Percentiles rank a stretch among this genome's conserved stretches.
Evolutionary conservation across 2,797 vertebrate genomes (phyloP).

Genomic region (Anomalospiza imberbis): DNA sequence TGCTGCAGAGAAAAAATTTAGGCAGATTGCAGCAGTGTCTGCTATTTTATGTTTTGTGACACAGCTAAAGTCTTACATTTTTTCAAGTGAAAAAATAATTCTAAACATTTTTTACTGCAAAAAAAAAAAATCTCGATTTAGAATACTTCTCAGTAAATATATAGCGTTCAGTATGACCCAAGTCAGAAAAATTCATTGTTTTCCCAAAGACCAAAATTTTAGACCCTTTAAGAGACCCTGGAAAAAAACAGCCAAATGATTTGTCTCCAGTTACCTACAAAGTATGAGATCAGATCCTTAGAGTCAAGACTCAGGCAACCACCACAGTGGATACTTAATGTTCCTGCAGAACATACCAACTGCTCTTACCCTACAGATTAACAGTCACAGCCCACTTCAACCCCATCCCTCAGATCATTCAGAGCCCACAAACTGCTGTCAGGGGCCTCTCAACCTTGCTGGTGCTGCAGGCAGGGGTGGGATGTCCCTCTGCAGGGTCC

Average conservation of each 20-base stretch:
- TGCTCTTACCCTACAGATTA: neutral
- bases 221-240: neutral
- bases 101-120: neutral
- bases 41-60: neutral
- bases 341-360: neutral
- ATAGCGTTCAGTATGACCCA: neutral
- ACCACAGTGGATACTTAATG: neutral
- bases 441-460: neutral
- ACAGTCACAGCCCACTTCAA: neutral
- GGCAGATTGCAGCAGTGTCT: neutral
- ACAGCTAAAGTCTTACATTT: neutral
- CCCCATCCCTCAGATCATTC: too few relatives aligned
- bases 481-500: too few relatives aligned
- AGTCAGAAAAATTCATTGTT: neutral
- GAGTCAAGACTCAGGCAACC: neutral
- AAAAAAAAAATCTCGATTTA: neutral
- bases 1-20: neutral
- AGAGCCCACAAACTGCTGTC: neutral
- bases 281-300: neutral
- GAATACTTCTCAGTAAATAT: neutral
- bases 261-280: neutral
- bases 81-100: neutral
- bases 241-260: neutral
- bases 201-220: neutral
- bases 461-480: accelerated